Evolutionary conservation across 2,113 vertebrate genomes (phyloP).

Genomic region (Python bivittatus): DNA sequence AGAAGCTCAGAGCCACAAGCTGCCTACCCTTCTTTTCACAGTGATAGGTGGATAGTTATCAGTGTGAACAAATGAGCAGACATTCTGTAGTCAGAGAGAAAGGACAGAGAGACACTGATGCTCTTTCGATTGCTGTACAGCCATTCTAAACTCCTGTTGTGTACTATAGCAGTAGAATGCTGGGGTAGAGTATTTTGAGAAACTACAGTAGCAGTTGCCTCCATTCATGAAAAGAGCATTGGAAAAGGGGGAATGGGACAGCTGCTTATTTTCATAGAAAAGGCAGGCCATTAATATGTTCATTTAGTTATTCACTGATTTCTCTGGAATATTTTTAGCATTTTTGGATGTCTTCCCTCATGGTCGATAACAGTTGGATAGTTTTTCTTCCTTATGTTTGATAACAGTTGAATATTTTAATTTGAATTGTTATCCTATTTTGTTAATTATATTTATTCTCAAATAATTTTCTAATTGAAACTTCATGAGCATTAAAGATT

Average conservation of each 20-base stretch:
- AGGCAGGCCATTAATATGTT: background rate
- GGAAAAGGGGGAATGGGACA: background rate
- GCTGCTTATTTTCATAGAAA: background rate
- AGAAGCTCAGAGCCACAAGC: background rate
- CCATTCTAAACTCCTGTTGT: background rate
- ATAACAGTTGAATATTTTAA: background rate
- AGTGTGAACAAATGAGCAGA: background rate
- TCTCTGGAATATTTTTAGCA: background rate
- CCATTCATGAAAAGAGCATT: background rate
- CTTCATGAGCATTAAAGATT: constrained; percentile 14
- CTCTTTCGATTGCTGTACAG: background rate
- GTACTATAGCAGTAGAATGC: no score
- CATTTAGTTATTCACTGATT: background rate
- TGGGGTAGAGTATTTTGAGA: background rate
- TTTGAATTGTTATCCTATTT: background rate
- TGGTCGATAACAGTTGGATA: no score
- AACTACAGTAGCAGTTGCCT: background rate
- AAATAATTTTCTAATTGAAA: background rate
- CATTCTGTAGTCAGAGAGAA: background rate
- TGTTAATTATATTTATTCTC: background rate
- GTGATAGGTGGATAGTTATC: background rate
- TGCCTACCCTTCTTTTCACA: background rate
- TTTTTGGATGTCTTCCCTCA: background rate
- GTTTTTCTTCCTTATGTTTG: no score
- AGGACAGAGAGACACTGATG: background rate